Percentiles rank a stretch among this genome's conserved stretches.
Conservation (phyloP, 2,113 vertebrate genomes). For the Xenopus tropicalis region UCB_Xtro_10.0 CM004443.2:154629501-154630000, state of each 20-base stretch:
- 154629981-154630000: conserved; percentile 41
- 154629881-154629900: no score
- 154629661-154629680: no score
- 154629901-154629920: background rate
- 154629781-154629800: background rate
- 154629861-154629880: background rate
- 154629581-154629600: no score
- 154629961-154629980: conserved; percentile 36
- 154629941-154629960: conserved; percentile 35
- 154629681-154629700: no score
- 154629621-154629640: no score
- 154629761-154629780: background rate
- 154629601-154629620: no score
- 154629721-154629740: conserved; percentile 14
- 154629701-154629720: background rate
- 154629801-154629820: background rate
- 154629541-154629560: no score
- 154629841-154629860: conserved; percentile 19
- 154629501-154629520: no score
- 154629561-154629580: no score
- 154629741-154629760: background rate
- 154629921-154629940: conserved; percentile 13
- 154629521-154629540: no score
- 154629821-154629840: conserved; percentile 2
- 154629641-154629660: no score